phyloP scores from a whole-genome alignment of 2,113 vertebrate genomes.

The Oncorhynchus masou region DNA sequence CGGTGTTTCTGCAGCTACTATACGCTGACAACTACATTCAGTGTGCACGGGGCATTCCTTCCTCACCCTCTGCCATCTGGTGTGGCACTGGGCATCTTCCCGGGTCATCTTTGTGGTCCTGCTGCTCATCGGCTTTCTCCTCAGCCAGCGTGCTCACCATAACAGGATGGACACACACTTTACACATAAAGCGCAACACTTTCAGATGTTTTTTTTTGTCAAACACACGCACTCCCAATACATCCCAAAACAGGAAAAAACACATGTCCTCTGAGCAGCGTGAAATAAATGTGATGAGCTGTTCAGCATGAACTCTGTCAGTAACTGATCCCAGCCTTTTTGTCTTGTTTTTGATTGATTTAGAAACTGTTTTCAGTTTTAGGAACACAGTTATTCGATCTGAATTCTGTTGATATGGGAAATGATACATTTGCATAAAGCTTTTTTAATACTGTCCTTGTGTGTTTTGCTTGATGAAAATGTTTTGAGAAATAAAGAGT shows the following conservation, averaged over 20 bases:
- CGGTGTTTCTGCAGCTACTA: background rate
- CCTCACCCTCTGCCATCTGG: background rate
- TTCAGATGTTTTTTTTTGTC: background rate
- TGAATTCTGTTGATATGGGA: too few species aligned
- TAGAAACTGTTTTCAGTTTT: too few species aligned
- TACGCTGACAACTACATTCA: background rate
- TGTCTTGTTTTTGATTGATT: background rate
- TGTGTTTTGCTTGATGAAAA: background rate
- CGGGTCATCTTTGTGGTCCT: background rate
- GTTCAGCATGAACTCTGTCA: background rate
- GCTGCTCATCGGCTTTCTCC: background rate
- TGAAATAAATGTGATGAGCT: background rate
- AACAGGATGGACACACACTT: background rate
- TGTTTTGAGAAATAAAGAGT: background rate
- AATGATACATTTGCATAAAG: too few species aligned
- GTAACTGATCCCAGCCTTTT: background rate
- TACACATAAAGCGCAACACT: background rate
- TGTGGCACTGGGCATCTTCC: background rate
- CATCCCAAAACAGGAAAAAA: background rate
- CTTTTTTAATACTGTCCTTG: too few species aligned
- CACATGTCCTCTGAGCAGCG: background rate
- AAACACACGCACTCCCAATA: background rate
- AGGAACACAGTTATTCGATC: too few species aligned
- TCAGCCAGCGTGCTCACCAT: background rate
- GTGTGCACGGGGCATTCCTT: constrained; percentile 2